Evolutionary conservation across 2,113 vertebrate genomes (phyloP).

Genomic region (Natator depressus): DNA sequence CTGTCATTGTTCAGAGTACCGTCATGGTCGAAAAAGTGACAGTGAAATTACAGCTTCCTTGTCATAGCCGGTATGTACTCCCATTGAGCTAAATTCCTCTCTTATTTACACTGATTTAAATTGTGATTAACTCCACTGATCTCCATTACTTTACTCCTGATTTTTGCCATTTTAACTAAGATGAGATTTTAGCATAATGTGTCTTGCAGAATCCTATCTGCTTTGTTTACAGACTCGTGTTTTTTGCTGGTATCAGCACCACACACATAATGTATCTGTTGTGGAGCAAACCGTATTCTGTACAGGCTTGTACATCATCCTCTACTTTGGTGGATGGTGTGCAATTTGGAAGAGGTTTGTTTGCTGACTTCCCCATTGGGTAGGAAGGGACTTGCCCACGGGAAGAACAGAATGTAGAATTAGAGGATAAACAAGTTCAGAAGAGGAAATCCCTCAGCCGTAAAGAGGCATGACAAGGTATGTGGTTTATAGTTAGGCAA

Average conservation of each 20-base stretch:
- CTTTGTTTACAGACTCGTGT: constrained; percentile 15
- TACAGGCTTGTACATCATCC: not conserved
- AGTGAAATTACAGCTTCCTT: not conserved
- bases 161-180: not conserved
- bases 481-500: not conserved
- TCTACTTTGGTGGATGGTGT: not conserved
- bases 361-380: not conserved
- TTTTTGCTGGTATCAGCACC: not conserved
- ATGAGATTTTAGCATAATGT: not conserved
- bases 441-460: not conserved
- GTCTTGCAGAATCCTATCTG: not conserved
- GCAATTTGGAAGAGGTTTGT: not conserved
- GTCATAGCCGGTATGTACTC: not conserved
- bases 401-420: not conserved
- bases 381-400: not conserved
- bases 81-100: not conserved
- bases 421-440: not conserved
- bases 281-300: not conserved
- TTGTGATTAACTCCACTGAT: not conserved
- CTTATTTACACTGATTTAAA: not conserved
- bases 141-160: not conserved
- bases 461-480: accelerated
- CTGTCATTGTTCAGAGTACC: not conserved
- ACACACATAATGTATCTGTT: not conserved
- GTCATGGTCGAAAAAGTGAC: not conserved